These are phyloP conservation scores for Loriculus beryllinus DNA, from an alignment of 2,797 vertebrate genomes.

Conservation along the genomic window DNA sequence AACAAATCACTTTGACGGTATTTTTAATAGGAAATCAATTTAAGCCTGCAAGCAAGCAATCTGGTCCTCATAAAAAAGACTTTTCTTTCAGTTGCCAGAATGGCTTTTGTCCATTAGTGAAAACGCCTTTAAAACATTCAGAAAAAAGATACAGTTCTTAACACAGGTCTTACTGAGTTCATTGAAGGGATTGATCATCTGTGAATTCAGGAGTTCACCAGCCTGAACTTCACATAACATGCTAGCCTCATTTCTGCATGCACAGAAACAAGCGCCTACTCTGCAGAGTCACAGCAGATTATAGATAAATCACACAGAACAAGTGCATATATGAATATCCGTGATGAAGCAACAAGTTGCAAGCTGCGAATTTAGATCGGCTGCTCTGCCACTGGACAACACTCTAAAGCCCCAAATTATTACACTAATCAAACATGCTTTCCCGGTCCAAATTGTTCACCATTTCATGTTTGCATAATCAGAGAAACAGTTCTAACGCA, in stretches of 20 bases:
- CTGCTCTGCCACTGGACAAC: neutral
- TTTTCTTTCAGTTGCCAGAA: neutral
- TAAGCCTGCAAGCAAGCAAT: neutral
- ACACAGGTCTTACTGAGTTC: neutral
- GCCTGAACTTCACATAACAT: neutral
- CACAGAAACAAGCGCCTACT: neutral
- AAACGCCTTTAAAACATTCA: neutral
- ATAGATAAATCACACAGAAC: neutral
- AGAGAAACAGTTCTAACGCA: neutral
- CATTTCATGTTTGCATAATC: neutral
- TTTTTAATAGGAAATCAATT: neutral
- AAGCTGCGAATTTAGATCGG: neutral
- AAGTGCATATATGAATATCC: neutral
- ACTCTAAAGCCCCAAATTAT: neutral
- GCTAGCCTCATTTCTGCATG: neutral
- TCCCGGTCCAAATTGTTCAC: neutral
- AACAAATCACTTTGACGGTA: neutral
- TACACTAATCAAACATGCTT: neutral
- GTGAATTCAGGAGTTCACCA: neutral
- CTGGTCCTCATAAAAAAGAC: neutral
- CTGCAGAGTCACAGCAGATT: neutral
- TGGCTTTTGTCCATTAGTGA: neutral
- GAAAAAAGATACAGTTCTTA: neutral
- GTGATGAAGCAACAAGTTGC: neutral
- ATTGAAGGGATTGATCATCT: too few relatives aligned